Evolutionary conservation across 2,113 vertebrate species (phyloP), one percentile per base, ranked within the genome.

Genomic region (Centropristis striata): DNA sequence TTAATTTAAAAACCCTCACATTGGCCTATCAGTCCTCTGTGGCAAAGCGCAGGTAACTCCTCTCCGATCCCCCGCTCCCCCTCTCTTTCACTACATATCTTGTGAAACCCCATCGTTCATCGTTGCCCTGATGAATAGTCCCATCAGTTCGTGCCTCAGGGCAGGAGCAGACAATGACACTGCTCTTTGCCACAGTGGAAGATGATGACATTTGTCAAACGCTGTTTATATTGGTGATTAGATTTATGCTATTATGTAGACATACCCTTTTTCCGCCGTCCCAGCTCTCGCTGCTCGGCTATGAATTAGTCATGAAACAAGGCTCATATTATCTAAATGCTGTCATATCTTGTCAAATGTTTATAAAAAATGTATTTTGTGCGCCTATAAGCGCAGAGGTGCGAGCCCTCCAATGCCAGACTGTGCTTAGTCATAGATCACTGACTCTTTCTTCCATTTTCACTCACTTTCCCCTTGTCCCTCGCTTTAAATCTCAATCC

Each of bases 191-290:
- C 82, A 78, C 90, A 88, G 85, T 86, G 69, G 77, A 79, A 93
- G 94, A 95, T 95, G 85, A 89, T 86, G 90, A 75, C 83, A 92
- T 96, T 96, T 95, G 88, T 96, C 93, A 92, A 68, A 60, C 50
- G n/a, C 87, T 89, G 87, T 92, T 96, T 94, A 90, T 93, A 91
- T 88, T 90, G 85, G 84, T 95, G 94, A 96, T 94, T 91, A 94
- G 78, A 92, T 89, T 86, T 83, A 75, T 78, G 75, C 76, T 77
- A 18, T 71, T 64, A 73, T 63, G 59, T 73, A 85, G 54, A 84
- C 46, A 91, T 66, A 64, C 27, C 57, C 55, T 70, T 71, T n/a
- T 21, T 70, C 58, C 4, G 0, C 47, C 70, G 27, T 69, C 6
- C 49, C 0, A 37, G 18, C 23, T 54, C 23, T 54, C 47, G 53